Evolutionary conservation across 1,140 invertebrate species (phyloP), one percentile per base, ranked within the genome.

Genomic region (Mizuhopecten yessoensis): DNA sequence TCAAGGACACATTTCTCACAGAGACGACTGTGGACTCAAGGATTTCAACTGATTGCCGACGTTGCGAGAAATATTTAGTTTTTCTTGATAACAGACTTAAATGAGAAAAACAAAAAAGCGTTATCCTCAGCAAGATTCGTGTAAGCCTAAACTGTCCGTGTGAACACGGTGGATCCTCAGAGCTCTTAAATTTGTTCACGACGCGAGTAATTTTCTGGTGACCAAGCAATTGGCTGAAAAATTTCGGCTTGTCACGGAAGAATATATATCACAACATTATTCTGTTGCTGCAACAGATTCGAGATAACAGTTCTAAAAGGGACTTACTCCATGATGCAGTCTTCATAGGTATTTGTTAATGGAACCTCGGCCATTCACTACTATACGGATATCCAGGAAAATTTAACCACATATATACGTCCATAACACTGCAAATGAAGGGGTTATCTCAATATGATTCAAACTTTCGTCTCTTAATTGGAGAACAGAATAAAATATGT

Each of bases 61-160:
- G 9, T 17, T 75, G 1, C 45, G 9, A 57, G 23, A 3, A 39
- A 57, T 57, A 57, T 57, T n/a, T n/a, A n/a, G n/a, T n/a, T 49
- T 49, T 75, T 75, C 57, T 29, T 75, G 57, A 75, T n/a, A 75
- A 29, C 57, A n/a, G n/a, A 75, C 29, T 75, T 75, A n/a, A 75
- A 75, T 75, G n/a, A 75, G 57, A 75, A 75, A 75, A 75, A 75
- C 57, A 75, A 0, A 7, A n/a, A 75, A 5, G n/a, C 29, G 57
- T 11, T 29, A 75, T 29, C 5, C n/a, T n/a, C 23, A 1, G 29
- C 57, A 75, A n/a, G 23, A 75, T 75, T 75, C 57, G 57, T 75
- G 57, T 29, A 5, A 29, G 29, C 1, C 23, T 1, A 75, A n/a
- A 75, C 23, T 29, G 57, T 75, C 5, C 23, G n/a, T 75, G n/a